A percentile compares a stretch with the other conserved stretches of the same genome.
Evolutionary conservation across 2,888 invertebrate species (phyloP).

Genomic region (Elmis aenea): DNA sequence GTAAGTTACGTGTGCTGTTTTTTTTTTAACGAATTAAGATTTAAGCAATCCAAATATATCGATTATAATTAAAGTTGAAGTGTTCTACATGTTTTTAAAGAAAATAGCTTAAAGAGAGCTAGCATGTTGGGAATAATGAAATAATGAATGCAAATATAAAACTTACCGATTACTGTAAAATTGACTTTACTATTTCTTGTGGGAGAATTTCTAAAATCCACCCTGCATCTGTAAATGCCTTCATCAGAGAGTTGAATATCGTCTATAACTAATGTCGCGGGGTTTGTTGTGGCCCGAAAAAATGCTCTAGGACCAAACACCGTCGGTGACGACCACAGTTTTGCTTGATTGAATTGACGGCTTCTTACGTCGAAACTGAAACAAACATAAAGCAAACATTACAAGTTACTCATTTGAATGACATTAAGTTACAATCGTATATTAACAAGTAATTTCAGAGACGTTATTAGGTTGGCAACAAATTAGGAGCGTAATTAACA

Average conservation of each 20-base stretch:
- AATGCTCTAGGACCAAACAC: conserved; percentile 55
- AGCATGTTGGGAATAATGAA: no score
- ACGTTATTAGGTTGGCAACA: no score
- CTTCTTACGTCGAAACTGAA: conserved; percentile 58
- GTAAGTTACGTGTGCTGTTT: no score
- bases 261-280: conserved; percentile 57
- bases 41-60: no score
- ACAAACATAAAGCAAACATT: conserved; percentile 19
- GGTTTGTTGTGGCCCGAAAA: conserved; percentile 52
- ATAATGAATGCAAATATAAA: conserved; percentile 5
- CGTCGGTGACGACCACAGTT: conserved; percentile 55
- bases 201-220: conserved; percentile 69
- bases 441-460: no score
- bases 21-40: no score
- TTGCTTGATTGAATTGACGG: conserved; percentile 52
- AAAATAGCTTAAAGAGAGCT: no score
- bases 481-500: no score
- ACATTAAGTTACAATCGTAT: no score
- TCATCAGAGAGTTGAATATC: conserved; percentile 58
- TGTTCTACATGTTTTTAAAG: no score
- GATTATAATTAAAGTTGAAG: no score
- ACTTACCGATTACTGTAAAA: conserved; percentile 69
- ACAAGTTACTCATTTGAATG: no score
- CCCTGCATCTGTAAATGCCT: conserved; percentile 67
- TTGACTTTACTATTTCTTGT: conserved; percentile 70